These are phyloP conservation scores for Eristalis pertinax DNA, from an alignment of 2,888 invertebrate genomes.

Conservation along the genomic window DNA sequence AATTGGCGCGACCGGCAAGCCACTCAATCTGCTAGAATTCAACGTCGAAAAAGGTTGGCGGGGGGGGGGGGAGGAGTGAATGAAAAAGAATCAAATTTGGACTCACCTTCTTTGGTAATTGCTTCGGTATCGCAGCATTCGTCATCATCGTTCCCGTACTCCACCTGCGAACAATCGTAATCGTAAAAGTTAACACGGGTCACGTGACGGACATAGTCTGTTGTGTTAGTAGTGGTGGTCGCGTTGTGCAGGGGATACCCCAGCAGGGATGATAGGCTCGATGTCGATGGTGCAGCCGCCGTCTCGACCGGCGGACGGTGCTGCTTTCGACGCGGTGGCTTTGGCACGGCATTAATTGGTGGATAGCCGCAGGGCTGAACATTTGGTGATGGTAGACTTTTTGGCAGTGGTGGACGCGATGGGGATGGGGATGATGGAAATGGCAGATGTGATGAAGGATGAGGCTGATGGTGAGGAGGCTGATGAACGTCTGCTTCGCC, in stretches of 20 bases:
- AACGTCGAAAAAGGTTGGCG: neutral
- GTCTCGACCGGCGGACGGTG: constrained; percentile 49
- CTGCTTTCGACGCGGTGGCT: constrained; percentile 77
- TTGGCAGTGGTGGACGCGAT: constrained; percentile 74
- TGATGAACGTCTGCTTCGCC: constrained; percentile 7
- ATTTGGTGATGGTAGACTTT: constrained; percentile 74
- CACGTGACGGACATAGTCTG: constrained; percentile 81
- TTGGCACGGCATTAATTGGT: constrained; percentile 77
- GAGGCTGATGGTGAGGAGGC: constrained; percentile 36
- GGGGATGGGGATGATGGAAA: constrained; percentile 54
- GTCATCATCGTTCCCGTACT: constrained; percentile 83
- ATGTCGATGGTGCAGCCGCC: constrained; percentile 38
- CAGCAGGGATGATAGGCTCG: constrained; percentile 47
- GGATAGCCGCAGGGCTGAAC: constrained; percentile 60
- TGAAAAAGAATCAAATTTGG: constrained; percentile 5
- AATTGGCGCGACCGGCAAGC: constrained; percentile 5
- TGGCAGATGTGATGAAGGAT: constrained; percentile 63
- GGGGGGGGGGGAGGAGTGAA: neutral
- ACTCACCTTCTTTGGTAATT: constrained; percentile 93
- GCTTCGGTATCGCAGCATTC: constrained; percentile 90
- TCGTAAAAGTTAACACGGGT: constrained; percentile 82
- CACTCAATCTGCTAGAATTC: constrained; percentile 20
- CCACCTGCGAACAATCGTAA: constrained; percentile 82
- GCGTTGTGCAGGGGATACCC: constrained; percentile 67
- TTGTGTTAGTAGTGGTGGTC: constrained; percentile 75